phyloP scores from a whole-genome alignment of 2,797 vertebrate species.

The Mormyrus hasselquistii region DNA sequence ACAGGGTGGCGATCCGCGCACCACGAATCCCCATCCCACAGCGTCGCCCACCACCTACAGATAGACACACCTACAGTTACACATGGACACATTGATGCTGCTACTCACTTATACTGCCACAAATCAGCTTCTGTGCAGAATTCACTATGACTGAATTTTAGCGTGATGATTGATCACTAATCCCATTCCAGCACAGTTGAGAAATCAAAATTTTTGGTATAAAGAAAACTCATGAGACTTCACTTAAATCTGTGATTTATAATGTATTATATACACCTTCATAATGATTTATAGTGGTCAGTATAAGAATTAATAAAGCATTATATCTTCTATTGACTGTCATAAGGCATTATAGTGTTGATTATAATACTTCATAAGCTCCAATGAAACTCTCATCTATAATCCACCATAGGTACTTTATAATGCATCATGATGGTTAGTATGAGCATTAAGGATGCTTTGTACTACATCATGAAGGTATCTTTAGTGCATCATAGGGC shows the following conservation, averaged over 20 bases:
- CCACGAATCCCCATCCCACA: conserved; percentile 82
- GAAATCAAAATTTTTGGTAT: not conserved
- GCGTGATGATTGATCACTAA: not conserved
- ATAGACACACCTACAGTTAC: not conserved
- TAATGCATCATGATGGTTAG: not conserved
- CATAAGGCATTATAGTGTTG: not conserved
- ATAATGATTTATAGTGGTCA: not conserved
- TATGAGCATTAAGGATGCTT: not conserved
- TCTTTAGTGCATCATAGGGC: not conserved
- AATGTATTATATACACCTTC: not conserved
- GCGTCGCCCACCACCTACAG: conserved; percentile 74
- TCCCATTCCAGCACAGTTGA: not conserved
- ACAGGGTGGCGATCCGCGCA: conserved; percentile 73
- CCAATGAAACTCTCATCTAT: not conserved
- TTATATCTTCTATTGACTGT: not conserved
- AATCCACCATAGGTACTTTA: not conserved
- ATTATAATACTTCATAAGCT: not conserved
- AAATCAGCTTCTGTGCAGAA: not conserved
- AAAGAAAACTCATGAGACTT: not conserved
- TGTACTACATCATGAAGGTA: not conserved
- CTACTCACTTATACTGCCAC: not conserved
- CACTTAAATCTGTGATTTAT: not conserved
- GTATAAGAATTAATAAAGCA: not conserved
- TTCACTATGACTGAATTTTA: not conserved
- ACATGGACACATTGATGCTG: not conserved